Evolutionary conservation across 2,888 invertebrate genomes (phyloP).

Genomic region (Philhelius pedissequus): DNA sequence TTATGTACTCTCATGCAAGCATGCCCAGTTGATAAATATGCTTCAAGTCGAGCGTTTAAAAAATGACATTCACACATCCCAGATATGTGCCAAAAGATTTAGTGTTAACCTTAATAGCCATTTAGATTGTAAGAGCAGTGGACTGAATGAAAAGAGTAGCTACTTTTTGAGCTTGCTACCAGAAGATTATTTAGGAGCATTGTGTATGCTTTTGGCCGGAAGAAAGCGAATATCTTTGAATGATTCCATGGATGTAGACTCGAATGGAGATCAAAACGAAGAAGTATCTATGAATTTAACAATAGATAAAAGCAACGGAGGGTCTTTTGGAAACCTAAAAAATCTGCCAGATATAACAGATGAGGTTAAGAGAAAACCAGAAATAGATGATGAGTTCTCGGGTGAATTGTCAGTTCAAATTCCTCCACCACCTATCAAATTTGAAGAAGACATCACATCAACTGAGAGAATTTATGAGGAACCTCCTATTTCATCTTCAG

Average conservation of each 20-base stretch:
- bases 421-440: conserved; percentile 68
- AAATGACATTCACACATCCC: conserved; percentile 82
- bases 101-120: conserved; percentile 81
- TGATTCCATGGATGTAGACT: conserved; percentile 30
- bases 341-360: conserved; percentile 51
- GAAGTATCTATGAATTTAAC: conserved; percentile 72
- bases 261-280: conserved; percentile 31
- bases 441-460: conserved; percentile 40
- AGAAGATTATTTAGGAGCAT: conserved; percentile 85
- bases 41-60: conserved; percentile 82
- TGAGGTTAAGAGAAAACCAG: conserved; percentile 53
- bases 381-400: conserved; percentile 19
- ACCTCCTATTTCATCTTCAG: conserved; percentile 28
- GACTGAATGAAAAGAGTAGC: conserved; percentile 74
- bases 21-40: conserved; percentile 82
- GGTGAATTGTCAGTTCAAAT: conserved; percentile 64
- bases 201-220: conserved; percentile 86
- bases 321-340: conserved; percentile 65
- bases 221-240: conserved; percentile 70
- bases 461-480: conserved; percentile 22
- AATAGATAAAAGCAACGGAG: conserved; percentile 71
- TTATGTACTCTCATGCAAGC: conserved; percentile 86
- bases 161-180: conserved; percentile 84
- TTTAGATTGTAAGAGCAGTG: conserved; percentile 52
- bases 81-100: conserved; percentile 81